Percentiles rank a stretch among this genome's conserved stretches.
These are phyloP conservation scores for Porites cylindrica DNA, from an alignment of 92 coral and sea anemone species.

Conservation along the genomic window DNA sequence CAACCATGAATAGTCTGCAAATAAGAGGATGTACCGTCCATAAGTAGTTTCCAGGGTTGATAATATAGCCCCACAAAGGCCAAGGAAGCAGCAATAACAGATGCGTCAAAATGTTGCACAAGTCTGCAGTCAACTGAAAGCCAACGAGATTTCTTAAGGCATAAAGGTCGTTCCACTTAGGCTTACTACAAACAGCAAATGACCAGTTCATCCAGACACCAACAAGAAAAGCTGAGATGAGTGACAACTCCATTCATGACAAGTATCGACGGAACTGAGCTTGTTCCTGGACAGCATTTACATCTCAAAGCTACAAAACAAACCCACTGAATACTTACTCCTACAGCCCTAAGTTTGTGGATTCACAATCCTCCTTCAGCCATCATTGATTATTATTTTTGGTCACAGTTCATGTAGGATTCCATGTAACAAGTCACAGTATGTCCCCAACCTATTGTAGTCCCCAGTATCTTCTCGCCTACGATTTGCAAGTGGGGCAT, in stretches of 20 bases:
- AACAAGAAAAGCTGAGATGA: neutral
- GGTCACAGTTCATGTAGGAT: neutral
- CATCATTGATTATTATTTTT: too few species aligned
- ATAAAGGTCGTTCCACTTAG: conserved; percentile 6
- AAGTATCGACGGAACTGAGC: neutral
- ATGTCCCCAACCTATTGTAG: too few species aligned
- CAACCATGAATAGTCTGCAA: conserved; percentile 29
- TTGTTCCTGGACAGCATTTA: neutral
- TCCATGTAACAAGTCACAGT: neutral
- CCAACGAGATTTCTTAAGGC: conserved; percentile 18
- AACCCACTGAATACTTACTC: too few species aligned
- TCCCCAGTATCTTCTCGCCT: too few species aligned
- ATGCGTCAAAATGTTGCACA: conserved; percentile 3
- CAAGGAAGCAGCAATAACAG: conserved; percentile 26
- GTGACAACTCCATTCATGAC: conserved; percentile 14
- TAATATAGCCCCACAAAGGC: conserved; percentile 30
- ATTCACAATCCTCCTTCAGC: too few species aligned
- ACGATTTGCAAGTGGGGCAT: too few species aligned
- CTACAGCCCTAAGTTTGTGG: too few species aligned
- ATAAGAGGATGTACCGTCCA: conserved; percentile 19
- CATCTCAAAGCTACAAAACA: too few species aligned
- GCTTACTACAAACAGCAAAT: neutral
- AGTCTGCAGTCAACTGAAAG: conserved; percentile 20
- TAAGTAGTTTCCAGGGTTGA: conserved; percentile 23
- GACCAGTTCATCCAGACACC: conserved; percentile 34